A percentile compares a stretch with the other conserved stretches of the same genome.
phyloP scores from a whole-genome alignment of 30 jellyfish, hydroid and myxozoan genomes.

The Chrysaora quinquecirrha region DNA sequence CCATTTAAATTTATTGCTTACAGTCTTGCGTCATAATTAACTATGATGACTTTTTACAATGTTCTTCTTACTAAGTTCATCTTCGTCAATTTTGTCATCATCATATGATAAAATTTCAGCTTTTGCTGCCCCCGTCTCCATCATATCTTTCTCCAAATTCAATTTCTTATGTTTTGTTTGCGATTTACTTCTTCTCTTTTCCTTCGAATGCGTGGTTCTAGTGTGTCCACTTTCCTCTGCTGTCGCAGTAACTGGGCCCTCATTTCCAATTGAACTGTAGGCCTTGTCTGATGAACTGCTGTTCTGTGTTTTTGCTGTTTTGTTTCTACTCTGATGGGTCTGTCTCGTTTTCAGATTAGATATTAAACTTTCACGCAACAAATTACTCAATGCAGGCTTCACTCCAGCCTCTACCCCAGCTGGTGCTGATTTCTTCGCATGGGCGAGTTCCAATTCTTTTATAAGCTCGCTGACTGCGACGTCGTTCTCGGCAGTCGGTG shows the following conservation, averaged over 20 bases:
- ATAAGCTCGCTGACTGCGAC: conserved; percentile 28
- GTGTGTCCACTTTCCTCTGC: conserved; percentile 48
- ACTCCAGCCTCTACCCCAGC: conserved; percentile 12
- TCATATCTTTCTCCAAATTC: conserved; percentile 28
- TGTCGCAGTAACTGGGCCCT: conserved; percentile 58
- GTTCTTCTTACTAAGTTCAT: conserved; percentile 55
- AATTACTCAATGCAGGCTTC: conserved; percentile 39
- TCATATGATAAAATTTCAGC: conserved; percentile 54
- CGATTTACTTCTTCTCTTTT: conserved; percentile 18
- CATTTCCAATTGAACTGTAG: conserved; percentile 67
- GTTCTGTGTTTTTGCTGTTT: neutral
- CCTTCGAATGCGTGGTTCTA: conserved; percentile 41
- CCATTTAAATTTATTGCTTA: too few species aligned
- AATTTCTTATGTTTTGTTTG: conserved; percentile 11
- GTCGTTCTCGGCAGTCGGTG: neutral
- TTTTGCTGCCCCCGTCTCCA: conserved; percentile 39
- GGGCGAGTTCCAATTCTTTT: conserved; percentile 35
- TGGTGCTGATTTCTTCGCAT: conserved; percentile 30
- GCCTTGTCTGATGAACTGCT: neutral
- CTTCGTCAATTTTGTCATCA: conserved; percentile 33
- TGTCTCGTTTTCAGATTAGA: conserved; percentile 40
- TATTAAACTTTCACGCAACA: conserved; percentile 42
- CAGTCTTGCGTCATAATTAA: too few species aligned
- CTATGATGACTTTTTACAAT: conserved; percentile 20
- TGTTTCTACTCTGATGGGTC: conserved; percentile 29